phyloP scores from a whole-genome alignment of 2,113 vertebrate genomes.

The Takifugu bimaculatus region DNA sequence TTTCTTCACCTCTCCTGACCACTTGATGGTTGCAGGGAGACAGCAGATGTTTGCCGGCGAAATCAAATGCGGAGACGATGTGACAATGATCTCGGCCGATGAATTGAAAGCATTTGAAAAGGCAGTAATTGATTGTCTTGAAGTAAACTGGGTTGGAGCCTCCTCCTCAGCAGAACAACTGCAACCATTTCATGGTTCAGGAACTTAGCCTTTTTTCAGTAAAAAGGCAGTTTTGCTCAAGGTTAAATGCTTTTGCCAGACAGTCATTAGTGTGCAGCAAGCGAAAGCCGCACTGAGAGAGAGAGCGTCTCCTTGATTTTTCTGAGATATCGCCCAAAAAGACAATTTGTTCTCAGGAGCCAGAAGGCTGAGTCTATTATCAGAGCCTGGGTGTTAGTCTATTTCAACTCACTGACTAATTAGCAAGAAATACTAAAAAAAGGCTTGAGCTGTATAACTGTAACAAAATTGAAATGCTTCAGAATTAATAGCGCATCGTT shows the following conservation, averaged over 20 bases:
- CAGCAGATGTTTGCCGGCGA: too few species aligned
- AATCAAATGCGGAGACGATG: too few species aligned
- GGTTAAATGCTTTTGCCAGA: constrained; percentile 67
- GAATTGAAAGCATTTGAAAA: constrained; percentile 38
- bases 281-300: constrained; percentile 40
- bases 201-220: constrained; percentile 58
- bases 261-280: constrained; percentile 68
- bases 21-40: too few species aligned
- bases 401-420: constrained; percentile 39
- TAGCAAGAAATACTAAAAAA: constrained; percentile 18
- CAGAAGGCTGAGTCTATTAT: constrained; percentile 35
- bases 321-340: constrained; percentile 42
- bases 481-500: too few species aligned
- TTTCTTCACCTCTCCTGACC: too few species aligned
- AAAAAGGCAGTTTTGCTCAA: constrained; percentile 66
- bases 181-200: constrained; percentile 72
- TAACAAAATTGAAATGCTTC: too few species aligned
- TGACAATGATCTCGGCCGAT: constrained; percentile 12
- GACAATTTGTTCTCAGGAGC: constrained; percentile 32
- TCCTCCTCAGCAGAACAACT: constrained; percentile 52
- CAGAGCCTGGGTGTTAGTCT: constrained; percentile 17
- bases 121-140: constrained; percentile 53
- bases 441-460: background rate
- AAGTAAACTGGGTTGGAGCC: constrained; percentile 50
- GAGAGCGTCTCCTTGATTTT: constrained; percentile 44